Conservation (phyloP, 37 sponge, comb jelly and placozoan species). For the Crambe crambe region DNA sequence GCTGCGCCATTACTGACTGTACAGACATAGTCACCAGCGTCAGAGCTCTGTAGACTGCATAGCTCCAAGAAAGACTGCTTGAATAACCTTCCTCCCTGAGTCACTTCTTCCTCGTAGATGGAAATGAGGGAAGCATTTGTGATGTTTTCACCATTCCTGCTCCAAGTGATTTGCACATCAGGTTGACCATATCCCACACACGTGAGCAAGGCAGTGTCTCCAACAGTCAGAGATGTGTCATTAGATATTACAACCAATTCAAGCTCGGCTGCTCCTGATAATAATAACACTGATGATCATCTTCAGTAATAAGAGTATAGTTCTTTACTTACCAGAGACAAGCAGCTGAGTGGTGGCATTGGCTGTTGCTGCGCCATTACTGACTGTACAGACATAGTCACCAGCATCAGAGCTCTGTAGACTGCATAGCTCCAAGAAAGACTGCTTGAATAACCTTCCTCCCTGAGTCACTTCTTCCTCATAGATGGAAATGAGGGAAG, state of each 20-base stretch:
- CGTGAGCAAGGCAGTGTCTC: neutral
- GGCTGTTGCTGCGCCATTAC: neutral
- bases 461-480: neutral
- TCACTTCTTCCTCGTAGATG: constrained; percentile 9
- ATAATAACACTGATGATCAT: too few relatives aligned
- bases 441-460: constrained; percentile 1
- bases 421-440: constrained; percentile 34
- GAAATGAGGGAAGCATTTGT: constrained; percentile 15
- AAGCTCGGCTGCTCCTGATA: too few relatives aligned
- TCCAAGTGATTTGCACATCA: constrained; percentile 10
- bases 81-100: neutral
- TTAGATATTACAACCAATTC: constrained; percentile 9
- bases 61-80: constrained; percentile 30
- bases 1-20: constrained; percentile 1
- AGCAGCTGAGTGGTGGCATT: neutral
- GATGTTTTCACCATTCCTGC: constrained; percentile 8
- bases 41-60: constrained; percentile 3
- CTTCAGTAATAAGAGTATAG: too few relatives aligned
- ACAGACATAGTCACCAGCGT: constrained; percentile 11
- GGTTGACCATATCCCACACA: constrained; percentile 25
- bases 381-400: constrained; percentile 7
- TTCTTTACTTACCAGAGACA: too few relatives aligned
- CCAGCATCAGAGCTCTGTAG: constrained; percentile 4
- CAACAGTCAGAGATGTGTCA: constrained; percentile 1
- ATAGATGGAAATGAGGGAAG: constrained; percentile 13